Base-by-base conservation (phyloP, 2,888 invertebrate genomes). In the Dioctria linearis region DNA sequence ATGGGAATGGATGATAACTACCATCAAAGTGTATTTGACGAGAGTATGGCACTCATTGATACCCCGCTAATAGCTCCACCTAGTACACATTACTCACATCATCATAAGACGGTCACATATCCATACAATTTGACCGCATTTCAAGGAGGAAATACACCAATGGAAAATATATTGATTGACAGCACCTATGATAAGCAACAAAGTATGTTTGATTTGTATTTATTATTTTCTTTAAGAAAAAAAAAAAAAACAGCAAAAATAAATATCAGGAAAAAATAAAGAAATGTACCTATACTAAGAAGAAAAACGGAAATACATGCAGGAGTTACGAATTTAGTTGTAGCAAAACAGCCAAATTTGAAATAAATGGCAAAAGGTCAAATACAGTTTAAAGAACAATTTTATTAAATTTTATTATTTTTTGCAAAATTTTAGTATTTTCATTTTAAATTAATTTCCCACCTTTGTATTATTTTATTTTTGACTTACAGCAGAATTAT, bases 1-100 rank as follows among this genome's bases (percentile, higher is more conserved):
- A 88, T 89, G 89, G 89, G 89, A 86, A 88, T 89, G 88, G 89
- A 89, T 87, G 89, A 89, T 84, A 88, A 85, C 85, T 87, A 88
- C 85, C 89, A 88, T 86, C 88, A 88, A 86, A 87, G 86, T 85
- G 86, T 89, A 84, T 88, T 88, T 85, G 89, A 88, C 84, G 89
- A 89, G 85, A 89, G 88, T 86, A 86, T 89, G 86, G 87, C 87
- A 85, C 86, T 88, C 79, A 88, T 89, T 85, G 89, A 89, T 86
- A 89, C 89, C 85, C 89, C 89, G 83, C 85, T 89, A 76, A 87
- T 89, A 85, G 87, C 87, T 81, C 86, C 86, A 82, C 83, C 85
- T 80, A 86, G 86, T 84, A 86, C 87, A 83, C 86, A 89, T 85
- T 88, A 88, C 86, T 86, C 87, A 83, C 87, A 87, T 85, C 85